Conservation (phyloP, 1,140 invertebrate genomes). For the Galleria mellonella region DNA sequence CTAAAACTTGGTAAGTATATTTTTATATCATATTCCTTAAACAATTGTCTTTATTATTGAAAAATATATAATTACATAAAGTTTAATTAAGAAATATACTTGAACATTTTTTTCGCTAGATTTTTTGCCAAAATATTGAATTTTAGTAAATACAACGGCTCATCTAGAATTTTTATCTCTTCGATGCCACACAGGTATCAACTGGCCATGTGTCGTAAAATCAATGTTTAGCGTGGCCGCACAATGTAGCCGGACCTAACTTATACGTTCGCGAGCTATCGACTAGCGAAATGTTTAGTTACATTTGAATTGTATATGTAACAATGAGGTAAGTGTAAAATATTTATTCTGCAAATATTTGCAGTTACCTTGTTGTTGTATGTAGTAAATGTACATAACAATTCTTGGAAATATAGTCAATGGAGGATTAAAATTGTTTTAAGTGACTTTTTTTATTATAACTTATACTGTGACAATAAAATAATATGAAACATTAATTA, state of each 20-base stretch:
- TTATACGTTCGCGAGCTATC: conserved; percentile 2
- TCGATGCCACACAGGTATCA: conserved; percentile 23
- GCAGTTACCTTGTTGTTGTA: neutral
- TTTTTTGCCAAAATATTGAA: no score
- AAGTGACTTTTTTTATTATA: no score
- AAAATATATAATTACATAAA: no score
- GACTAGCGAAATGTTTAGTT: conserved; percentile 24
- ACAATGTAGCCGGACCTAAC: conserved; percentile 31
- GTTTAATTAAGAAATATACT: no score
- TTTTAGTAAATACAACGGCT: neutral
- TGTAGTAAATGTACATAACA: neutral
- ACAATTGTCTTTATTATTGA: no score
- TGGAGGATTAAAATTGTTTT: no score
- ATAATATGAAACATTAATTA: no score
- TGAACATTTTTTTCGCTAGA: no score
- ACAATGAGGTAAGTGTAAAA: neutral
- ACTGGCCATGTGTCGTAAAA: conserved; percentile 48
- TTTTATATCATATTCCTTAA: no score
- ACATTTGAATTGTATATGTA: neutral
- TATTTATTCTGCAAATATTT: neutral
- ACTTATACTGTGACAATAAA: no score
- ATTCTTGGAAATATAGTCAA: no score
- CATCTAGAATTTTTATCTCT: neutral
- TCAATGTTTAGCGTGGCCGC: conserved; percentile 49
- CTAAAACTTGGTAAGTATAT: no score